phyloP scores from a whole-genome alignment of 2,888 invertebrate genomes.

The Nowickia ferox region DNA sequence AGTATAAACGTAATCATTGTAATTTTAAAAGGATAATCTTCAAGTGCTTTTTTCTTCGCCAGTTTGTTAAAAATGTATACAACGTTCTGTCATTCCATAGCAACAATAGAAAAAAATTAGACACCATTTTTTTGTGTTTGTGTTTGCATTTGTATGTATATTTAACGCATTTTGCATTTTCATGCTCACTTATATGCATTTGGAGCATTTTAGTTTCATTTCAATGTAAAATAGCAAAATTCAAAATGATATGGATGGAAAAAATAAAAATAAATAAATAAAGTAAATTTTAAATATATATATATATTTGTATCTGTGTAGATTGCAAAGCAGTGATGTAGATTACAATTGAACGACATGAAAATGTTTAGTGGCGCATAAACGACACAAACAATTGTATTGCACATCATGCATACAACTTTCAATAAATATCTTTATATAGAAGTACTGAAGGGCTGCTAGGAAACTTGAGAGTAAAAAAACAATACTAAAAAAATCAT shows the following conservation, averaged over 20 bases:
- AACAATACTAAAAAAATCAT: too few relatives aligned
- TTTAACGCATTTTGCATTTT: conserved; percentile 57
- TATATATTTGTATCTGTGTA: conserved; percentile 52
- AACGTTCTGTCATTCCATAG: conserved; percentile 38
- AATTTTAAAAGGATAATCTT: conserved; percentile 82
- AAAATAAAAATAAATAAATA: conserved; percentile 1
- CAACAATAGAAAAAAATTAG: conserved; percentile 51
- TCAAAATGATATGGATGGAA: conserved; percentile 32
- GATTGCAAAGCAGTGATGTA: conserved; percentile 77
- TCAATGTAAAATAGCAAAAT: conserved; percentile 58
- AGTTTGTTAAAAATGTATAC: conserved; percentile 68
- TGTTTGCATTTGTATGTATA: neutral
- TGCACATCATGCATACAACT: conserved; percentile 15
- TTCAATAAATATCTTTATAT: neutral
- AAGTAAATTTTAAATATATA: conserved; percentile 40
- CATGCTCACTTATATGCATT: neutral
- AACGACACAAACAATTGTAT: conserved; percentile 58
- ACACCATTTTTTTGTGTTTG: conserved; percentile 42
- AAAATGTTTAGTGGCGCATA: conserved; percentile 80
- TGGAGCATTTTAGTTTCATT: conserved; percentile 32
- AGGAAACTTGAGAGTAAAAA: conserved; percentile 1
- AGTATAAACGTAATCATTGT: conserved; percentile 80
- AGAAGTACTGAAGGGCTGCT: neutral
- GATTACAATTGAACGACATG: conserved; percentile 81
- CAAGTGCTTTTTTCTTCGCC: conserved; percentile 29